Evolutionary conservation across 2,797 vertebrate species (phyloP), one percentile per base, ranked within the genome.

Genomic region (Cyclura pinguis): DNA sequence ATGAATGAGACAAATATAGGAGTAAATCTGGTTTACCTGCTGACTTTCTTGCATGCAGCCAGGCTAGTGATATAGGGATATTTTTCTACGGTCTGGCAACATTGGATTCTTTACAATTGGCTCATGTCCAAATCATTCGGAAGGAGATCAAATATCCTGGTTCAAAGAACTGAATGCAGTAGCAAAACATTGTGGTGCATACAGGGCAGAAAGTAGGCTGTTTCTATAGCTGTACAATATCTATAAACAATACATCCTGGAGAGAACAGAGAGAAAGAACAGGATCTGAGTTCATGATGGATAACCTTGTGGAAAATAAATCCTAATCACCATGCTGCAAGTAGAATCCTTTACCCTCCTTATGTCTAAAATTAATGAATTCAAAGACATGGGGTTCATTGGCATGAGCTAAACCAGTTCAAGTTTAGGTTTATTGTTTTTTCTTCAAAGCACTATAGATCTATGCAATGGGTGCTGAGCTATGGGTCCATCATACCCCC

Each of bases 61-160:
- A 14, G 16, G n/a, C n/a, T 18, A 72, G 7, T 84, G 35, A 78
- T 74, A 84, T 13, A 8, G 47, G 42, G 32, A 50, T 0, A 16
- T 52, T 50, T 38, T 50, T 2, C 1, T 3, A 3, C 9, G 16
- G 14, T 64, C 62, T 59, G 24, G 50, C 50, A 85, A 80, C 29
- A 47, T 80, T 24, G 62, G 38, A 59, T 35, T 87, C 59, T 91
- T 91, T 87, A 78, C 73, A 87, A 12, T 55, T 77, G 55, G 81
- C 42, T 84, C 29, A 3, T 84, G 42, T 35, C 32, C 38, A 42
- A 67, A 64, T 57, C 12, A 47, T 89, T 84, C 62, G 77, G 59
- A 64, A 77, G 42, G 72, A 67, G 73, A 67, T 89, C 76, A 89
- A 89, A 89, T 57, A 77, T 89, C 88, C 80, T 77, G 32, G 88